Evolutionary conservation across 2,888 invertebrate genomes (phyloP).

Genomic region (Catocala nupta): DNA sequence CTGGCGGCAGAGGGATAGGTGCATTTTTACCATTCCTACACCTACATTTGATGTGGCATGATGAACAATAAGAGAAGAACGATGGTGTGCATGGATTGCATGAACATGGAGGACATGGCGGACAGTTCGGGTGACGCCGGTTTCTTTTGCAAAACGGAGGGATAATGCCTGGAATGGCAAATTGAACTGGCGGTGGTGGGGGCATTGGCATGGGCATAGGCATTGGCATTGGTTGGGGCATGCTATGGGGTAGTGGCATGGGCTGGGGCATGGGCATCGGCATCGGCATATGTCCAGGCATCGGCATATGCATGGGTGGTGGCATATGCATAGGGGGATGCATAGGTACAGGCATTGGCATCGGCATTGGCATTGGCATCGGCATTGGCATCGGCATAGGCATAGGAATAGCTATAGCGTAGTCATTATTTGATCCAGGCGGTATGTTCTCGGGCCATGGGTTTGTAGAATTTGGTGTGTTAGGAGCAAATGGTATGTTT

Average conservation of each 20-base stretch:
- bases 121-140: constrained; percentile 58
- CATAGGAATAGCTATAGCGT: constrained; percentile 11
- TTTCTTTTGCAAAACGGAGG: constrained; percentile 38
- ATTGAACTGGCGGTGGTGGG: constrained; percentile 48
- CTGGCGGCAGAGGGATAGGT: constrained; percentile 55
- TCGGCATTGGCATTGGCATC: neutral
- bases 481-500: no score
- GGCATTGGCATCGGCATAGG: constrained; percentile 2
- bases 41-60: constrained; percentile 74
- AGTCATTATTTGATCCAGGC: neutral
- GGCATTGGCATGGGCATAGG: constrained; percentile 51
- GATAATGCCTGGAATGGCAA: constrained; percentile 60
- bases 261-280: constrained; percentile 42
- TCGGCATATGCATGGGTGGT: constrained; percentile 51
- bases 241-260: neutral
- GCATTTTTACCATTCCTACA: constrained; percentile 60
- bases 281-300: constrained; percentile 28
- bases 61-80: constrained; percentile 76
- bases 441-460: neutral
- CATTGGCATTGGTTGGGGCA: constrained; percentile 5
- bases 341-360: neutral
- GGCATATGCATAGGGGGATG: neutral
- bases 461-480: no score
- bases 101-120: constrained; percentile 75
- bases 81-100: constrained; percentile 77